Conservation (phyloP, 2,113 vertebrate species). For the Panthera uncia region DNA sequence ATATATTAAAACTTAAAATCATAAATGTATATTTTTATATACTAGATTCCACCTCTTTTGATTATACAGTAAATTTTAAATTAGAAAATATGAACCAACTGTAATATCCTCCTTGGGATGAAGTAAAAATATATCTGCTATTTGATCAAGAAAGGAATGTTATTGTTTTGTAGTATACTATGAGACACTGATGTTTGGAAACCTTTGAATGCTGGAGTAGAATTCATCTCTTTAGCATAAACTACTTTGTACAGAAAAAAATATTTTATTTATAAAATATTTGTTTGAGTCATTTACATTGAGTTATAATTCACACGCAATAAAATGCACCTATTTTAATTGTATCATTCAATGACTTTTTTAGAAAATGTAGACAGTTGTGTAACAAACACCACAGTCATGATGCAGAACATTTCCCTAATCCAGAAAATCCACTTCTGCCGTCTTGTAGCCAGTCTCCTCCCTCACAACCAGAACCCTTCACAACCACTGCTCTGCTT, state of each 20-base stretch:
- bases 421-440: background rate
- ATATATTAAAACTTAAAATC: background rate
- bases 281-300: background rate
- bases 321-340: background rate
- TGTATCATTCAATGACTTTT: background rate
- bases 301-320: background rate
- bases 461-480: background rate
- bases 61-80: background rate
- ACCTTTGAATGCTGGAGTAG: background rate
- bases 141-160: background rate
- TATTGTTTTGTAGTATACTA: background rate
- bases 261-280: background rate
- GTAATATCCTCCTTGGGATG: fast-evolving
- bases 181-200: background rate
- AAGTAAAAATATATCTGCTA: background rate
- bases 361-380: background rate
- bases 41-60: background rate
- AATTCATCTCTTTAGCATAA: background rate
- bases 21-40: background rate
- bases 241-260: background rate
- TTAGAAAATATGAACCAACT: background rate
- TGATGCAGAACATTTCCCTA: background rate
- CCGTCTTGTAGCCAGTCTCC: background rate
- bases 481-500: background rate
- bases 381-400: background rate